phyloP scores from a whole-genome alignment of 1,140 invertebrate genomes.

The Bombus soroeensis region DNA sequence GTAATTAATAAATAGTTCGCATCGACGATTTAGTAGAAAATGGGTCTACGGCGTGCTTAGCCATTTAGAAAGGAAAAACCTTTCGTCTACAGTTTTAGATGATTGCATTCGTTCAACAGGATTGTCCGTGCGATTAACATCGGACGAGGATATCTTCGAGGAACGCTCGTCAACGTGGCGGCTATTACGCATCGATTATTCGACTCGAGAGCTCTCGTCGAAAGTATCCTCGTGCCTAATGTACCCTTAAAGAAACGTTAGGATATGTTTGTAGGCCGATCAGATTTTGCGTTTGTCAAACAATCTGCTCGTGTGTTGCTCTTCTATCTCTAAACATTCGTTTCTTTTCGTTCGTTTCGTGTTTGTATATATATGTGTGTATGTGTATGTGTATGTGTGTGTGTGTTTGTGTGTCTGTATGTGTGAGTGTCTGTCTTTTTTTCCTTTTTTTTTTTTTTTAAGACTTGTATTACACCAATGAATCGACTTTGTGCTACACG shows the following conservation, averaged over 20 bases:
- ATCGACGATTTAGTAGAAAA: constrained; percentile 54
- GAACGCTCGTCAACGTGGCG: background rate
- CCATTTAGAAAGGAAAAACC: constrained; percentile 56
- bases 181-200: background rate
- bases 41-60: constrained; percentile 49
- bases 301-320: constrained; percentile 3
- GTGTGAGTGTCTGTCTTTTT: too few species aligned
- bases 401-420: too few species aligned
- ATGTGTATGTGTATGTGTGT: too few species aligned
- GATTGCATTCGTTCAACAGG: constrained; percentile 64
- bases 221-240: constrained; percentile 38
- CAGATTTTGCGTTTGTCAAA: constrained; percentile 31
- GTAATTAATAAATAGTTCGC: constrained; percentile 21
- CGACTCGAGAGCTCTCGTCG: constrained; percentile 6
- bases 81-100: constrained; percentile 47
- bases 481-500: background rate
- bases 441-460: background rate
- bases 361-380: fast-evolving
- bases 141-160: constrained; percentile 27
- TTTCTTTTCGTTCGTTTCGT: background rate
- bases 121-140: constrained; percentile 63
- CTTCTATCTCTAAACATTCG: background rate
- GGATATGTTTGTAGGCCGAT: constrained; percentile 63
- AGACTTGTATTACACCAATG: background rate
- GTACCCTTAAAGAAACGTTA: constrained; percentile 49